Percentiles rank a stretch among this genome's conserved stretches.
phyloP scores from a whole-genome alignment of 2,797 vertebrate genomes.

The Jordanella pulchra region DNA sequence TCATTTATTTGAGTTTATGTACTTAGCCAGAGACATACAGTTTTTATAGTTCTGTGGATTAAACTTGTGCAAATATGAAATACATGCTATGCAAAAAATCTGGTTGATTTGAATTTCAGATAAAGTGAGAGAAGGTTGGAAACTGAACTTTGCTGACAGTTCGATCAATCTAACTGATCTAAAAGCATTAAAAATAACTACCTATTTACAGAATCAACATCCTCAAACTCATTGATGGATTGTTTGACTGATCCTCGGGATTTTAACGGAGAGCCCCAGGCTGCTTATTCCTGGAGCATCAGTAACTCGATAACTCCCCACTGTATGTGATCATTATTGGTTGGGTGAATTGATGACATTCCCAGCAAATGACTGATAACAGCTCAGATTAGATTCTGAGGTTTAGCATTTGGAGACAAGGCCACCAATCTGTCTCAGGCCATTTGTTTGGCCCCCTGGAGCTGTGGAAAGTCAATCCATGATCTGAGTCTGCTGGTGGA shows the following conservation, averaged over 20 bases:
- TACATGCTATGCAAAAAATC: neutral
- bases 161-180: neutral
- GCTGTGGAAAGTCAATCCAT: slow-evolving; percentile 54
- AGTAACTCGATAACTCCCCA: slow-evolving; percentile 55
- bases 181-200: neutral
- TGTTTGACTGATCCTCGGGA: slow-evolving; percentile 33
- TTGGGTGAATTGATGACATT: slow-evolving; percentile 60
- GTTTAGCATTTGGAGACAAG: slow-evolving; percentile 56
- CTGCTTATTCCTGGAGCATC: slow-evolving; percentile 54
- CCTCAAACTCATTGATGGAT: slow-evolving; percentile 27
- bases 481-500: slow-evolving; percentile 61
- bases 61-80: neutral
- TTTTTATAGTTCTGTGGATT: neutral
- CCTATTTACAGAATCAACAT: slow-evolving; percentile 22
- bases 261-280: slow-evolving; percentile 43
- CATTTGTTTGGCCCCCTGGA: slow-evolving; percentile 44
- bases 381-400: slow-evolving; percentile 61
- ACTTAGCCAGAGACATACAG: neutral
- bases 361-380: slow-evolving; percentile 68
- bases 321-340: slow-evolving; percentile 54
- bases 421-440: slow-evolving; percentile 58
- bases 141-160: neutral
- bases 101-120: neutral
- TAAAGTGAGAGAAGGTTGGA: neutral
- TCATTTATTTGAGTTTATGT: neutral